These are phyloP conservation scores for Conops quadrifasciatus DNA, from an alignment of 2,888 invertebrate species.

Conservation along the genomic window DNA sequence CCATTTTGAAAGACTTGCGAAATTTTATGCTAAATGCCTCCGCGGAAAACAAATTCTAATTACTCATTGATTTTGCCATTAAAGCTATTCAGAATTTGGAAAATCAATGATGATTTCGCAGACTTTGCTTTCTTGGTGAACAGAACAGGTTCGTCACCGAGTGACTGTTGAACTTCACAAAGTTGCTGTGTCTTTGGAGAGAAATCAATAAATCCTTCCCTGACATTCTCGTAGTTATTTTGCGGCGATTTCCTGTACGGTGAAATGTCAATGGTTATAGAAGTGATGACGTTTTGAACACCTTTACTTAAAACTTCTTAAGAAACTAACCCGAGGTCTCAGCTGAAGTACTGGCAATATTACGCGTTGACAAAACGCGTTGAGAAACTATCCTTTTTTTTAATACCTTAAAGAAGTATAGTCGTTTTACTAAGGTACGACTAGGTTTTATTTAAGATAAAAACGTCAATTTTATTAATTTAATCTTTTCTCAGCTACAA, in stretches of 20 bases:
- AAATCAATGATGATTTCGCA: neutral
- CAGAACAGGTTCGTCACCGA: neutral
- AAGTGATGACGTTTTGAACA: too few species aligned
- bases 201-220: slow-evolving; percentile 52
- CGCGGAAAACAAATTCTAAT: neutral
- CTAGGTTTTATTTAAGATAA: too few species aligned
- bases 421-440: too few species aligned
- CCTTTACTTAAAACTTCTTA: too few species aligned
- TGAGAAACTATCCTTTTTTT: too few species aligned
- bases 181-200: slow-evolving; percentile 26
- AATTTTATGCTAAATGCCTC: neutral
- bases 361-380: too few species aligned
- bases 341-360: too few species aligned
- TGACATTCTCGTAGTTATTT: neutral
- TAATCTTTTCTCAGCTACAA: too few species aligned
- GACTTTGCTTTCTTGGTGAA: neutral
- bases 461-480: too few species aligned
- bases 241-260: neutral
- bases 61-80: neutral
- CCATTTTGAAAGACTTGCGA: slow-evolving; percentile 32
- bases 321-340: too few species aligned
- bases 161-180: neutral
- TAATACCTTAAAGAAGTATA: too few species aligned
- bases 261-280: slow-evolving; percentile 12
- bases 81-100: neutral